These are phyloP conservation scores for Fragum sueziense DNA, from an alignment of 2,888 invertebrate species.

Conservation along the genomic window DNA sequence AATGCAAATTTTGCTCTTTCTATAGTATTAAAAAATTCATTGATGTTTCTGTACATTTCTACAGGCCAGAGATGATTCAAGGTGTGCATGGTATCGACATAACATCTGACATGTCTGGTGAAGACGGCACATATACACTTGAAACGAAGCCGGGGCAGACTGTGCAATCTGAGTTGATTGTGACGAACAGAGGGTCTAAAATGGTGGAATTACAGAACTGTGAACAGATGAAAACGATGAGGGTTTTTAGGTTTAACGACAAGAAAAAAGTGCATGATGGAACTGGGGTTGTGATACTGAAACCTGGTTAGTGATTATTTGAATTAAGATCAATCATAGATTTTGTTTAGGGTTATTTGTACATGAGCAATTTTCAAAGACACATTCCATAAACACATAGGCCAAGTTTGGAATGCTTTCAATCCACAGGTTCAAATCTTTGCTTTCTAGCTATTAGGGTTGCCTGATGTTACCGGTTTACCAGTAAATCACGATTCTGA, in stretches of 20 bases:
- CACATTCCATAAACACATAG: too few relatives aligned
- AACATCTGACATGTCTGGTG: slow-evolving; percentile 28
- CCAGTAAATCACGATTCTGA: too few relatives aligned
- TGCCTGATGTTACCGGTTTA: too few relatives aligned
- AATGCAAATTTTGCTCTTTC: too few relatives aligned
- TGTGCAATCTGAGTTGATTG: slow-evolving; percentile 35
- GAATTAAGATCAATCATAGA: not conserved
- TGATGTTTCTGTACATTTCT: too few relatives aligned
- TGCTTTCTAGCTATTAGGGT: too few relatives aligned
- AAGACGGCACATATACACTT: slow-evolving; percentile 53
- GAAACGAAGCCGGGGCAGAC: slow-evolving; percentile 48
- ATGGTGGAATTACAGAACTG: slow-evolving; percentile 62
- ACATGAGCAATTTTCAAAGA: not conserved
- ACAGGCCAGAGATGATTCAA: slow-evolving; percentile 57
- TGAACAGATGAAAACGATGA: slow-evolving; percentile 69
- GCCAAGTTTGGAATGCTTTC: too few relatives aligned
- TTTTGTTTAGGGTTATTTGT: not conserved
- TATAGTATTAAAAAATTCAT: too few relatives aligned
- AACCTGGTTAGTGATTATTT: slow-evolving; percentile 64
- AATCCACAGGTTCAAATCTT: too few relatives aligned
- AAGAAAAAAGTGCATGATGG: slow-evolving; percentile 63
- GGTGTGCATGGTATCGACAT: slow-evolving; percentile 60
- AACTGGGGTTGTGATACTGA: slow-evolving; percentile 41
- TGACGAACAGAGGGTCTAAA: slow-evolving; percentile 53
- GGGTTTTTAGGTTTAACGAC: slow-evolving; percentile 68